Base-by-base conservation (phyloP, 2,797 vertebrate genomes). In the Eulemur rubriventer region DNA sequence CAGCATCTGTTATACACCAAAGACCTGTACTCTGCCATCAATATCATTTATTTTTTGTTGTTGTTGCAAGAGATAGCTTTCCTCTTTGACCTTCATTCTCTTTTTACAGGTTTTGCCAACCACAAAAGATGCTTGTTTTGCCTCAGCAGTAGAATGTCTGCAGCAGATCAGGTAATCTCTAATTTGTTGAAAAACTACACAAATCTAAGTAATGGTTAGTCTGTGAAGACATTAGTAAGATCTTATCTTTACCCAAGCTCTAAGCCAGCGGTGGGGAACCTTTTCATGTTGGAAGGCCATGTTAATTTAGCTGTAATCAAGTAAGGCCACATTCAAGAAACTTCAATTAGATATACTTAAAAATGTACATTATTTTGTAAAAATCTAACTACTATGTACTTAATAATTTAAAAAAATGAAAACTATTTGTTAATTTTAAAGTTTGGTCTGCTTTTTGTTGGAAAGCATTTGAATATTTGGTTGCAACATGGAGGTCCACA, bases 141-240 rank as follows among this genome's bases (percentile, higher is more conserved):
- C 99, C 76, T 99, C 99, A 33, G 99, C 99, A 6, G 99, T 99
- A 52, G 99, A 99, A 97, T 99, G 99, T 30, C 98, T 99, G 48
- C 99, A 99, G 97, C 99, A 99, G 98, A 99, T 99, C 98, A 99
- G 99, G 99, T 99, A 98, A 98, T 89, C 69, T 91, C 59, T 63
- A 4, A 72, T 79, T 93, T 96, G 70, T 79, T 95, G 76, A 88
- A 89, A 91, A 87, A 75, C 70, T 59, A 84, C 3, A 18, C 38
- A 88, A 65, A 57, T 82, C 30, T 46, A 46, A 92, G 41, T n/a
- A 70, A 22, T 41, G 14, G 3, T 76, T 82, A 50, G 11, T 75
- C 33, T 87, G 1, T 57, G 43, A 61, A 85, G 33, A 65, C 85
- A 59, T 43, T 52, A 52, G 61, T 82, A 70, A 89, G 75, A 81